A percentile compares a stretch with the other conserved stretches of the same genome.
These are phyloP conservation scores for Ormyrus rosae DNA, from an alignment of 2,888 invertebrate genomes.

Conservation along the genomic window DNA sequence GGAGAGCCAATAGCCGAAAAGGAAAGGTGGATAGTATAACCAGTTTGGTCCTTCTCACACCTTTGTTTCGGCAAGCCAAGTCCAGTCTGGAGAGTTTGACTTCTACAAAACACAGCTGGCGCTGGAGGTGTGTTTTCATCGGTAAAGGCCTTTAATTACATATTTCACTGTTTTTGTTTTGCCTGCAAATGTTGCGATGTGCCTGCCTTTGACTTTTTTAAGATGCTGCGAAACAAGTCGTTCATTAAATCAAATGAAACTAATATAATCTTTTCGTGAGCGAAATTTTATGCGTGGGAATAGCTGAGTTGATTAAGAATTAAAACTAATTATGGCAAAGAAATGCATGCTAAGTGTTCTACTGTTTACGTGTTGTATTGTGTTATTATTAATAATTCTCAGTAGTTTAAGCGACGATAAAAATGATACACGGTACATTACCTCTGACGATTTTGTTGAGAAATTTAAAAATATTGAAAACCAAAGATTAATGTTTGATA, in stretches of 20 bases:
- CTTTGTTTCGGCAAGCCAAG: not conserved
- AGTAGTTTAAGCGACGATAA: constrained; percentile 1
- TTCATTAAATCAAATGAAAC: constrained; percentile 6
- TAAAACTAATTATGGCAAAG: constrained; percentile 20
- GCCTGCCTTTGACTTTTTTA: not conserved
- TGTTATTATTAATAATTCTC: constrained; percentile 32
- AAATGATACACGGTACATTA: not conserved
- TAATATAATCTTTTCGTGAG: not conserved
- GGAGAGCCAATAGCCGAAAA: not conserved
- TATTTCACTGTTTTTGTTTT: not conserved
- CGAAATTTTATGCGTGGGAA: not conserved
- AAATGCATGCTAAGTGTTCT: constrained; percentile 32
- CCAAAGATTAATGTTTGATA: constrained; percentile 10
- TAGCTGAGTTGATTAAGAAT: not conserved
- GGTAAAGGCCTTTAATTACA: constrained; percentile 23
- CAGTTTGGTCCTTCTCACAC: not conserved
- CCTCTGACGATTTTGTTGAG: constrained; percentile 10
- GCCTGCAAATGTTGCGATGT: not conserved
- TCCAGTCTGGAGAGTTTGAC: constrained; percentile 2
- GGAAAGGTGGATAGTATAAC: not conserved
- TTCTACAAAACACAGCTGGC: constrained; percentile 26
- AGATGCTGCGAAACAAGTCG: not conserved
- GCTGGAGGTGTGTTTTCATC: constrained; percentile 22
- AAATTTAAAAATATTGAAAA: constrained; percentile 17
- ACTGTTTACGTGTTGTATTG: constrained; percentile 20